Conservation (phyloP, 2,888 invertebrate genomes). For the Caenorhabditis doughertyi region DNA sequence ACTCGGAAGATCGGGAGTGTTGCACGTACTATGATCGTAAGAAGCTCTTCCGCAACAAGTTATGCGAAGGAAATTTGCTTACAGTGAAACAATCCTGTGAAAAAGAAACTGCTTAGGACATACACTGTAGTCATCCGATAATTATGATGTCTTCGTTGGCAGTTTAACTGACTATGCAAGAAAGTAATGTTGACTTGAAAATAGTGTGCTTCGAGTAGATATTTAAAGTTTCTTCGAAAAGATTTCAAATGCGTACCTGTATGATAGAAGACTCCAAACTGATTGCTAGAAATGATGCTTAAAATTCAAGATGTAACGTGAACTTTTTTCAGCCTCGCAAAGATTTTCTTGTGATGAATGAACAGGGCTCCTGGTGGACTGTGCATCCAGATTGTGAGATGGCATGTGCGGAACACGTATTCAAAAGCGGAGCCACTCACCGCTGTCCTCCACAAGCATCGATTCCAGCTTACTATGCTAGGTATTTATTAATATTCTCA, state of each 20-base stretch:
- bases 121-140: slow-evolving; percentile 30
- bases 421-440: slow-evolving; percentile 66
- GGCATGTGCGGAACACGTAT: slow-evolving; percentile 71
- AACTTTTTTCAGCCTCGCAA: slow-evolving; percentile 75
- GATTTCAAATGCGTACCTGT: no score
- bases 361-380: slow-evolving; percentile 75
- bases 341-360: slow-evolving; percentile 75
- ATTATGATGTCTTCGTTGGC: not conserved
- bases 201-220: no score
- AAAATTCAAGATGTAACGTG: no score
- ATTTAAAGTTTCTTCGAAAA: no score
- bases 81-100: not conserved
- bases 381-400: slow-evolving; percentile 73
- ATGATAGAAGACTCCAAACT: no score
- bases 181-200: no score
- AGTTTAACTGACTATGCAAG: no score
- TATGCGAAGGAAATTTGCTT: slow-evolving; percentile 30
- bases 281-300: not conserved
- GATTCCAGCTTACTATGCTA: slow-evolving; percentile 61
- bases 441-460: slow-evolving; percentile 68
- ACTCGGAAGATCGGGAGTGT: slow-evolving; percentile 31
- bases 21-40: slow-evolving; percentile 54
- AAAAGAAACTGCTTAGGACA: slow-evolving; percentile 31
- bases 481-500: slow-evolving; percentile 16
- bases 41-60: slow-evolving; percentile 22